These are phyloP conservation scores for Chrysaora quinquecirrha DNA, from an alignment of 30 jellyfish, hydroid and myxozoan genomes.

Conservation along the genomic window DNA sequence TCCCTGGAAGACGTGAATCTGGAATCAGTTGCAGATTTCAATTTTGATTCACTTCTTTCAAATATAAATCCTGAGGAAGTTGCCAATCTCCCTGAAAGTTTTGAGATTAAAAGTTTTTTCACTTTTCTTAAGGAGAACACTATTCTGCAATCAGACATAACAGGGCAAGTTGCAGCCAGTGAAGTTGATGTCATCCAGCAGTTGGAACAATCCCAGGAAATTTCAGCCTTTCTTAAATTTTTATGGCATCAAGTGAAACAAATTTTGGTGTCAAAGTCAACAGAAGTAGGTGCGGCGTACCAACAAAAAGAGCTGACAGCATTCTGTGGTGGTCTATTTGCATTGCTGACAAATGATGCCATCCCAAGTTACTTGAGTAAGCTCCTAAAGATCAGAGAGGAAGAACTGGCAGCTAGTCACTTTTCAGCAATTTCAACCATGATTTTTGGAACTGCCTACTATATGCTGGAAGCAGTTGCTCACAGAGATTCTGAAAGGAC, in stretches of 20 bases:
- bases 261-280: not conserved
- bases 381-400: constrained; percentile 5
- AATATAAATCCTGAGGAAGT: not conserved
- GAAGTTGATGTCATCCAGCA: constrained; percentile 4
- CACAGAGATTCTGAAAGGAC: constrained; percentile 1
- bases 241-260: constrained; percentile 1
- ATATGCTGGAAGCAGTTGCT: constrained; percentile 4
- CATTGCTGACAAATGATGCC: constrained; percentile 4
- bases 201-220: not conserved
- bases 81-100: constrained; percentile 4
- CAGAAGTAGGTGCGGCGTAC: constrained; percentile 7
- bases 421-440: not conserved
- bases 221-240: not conserved
- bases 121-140: constrained; percentile 1
- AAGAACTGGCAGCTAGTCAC: constrained; percentile 5
- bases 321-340: constrained; percentile 2
- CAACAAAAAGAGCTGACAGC: constrained; percentile 4
- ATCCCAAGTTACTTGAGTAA: not conserved
- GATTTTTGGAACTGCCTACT: not conserved
- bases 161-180: constrained; percentile 4
- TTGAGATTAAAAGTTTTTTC: not conserved
- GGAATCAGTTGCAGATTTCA: no score
- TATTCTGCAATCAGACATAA: not conserved
- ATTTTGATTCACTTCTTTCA: no score
- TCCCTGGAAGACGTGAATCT: no score